These are phyloP conservation scores for Blastobasis adustella DNA, from an alignment of 2,888 invertebrate species.

Conservation along the genomic window DNA sequence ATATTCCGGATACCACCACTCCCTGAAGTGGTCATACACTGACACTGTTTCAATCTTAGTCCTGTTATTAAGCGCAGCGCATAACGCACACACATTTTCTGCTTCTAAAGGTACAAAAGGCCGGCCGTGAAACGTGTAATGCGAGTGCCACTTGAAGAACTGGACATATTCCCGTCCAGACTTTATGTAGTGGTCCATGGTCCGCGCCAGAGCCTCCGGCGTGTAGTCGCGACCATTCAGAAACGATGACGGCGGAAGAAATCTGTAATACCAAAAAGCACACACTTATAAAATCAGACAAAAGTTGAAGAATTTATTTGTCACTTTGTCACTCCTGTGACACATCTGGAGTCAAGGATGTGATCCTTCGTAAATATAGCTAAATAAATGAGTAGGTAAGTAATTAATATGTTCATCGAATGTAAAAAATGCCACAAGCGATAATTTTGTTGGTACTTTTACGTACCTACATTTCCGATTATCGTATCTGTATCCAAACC, in stretches of 20 bases:
- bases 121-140: slow-evolving; percentile 35
- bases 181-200: slow-evolving; percentile 32
- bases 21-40: slow-evolving; percentile 37
- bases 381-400: neutral
- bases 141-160: slow-evolving; percentile 44
- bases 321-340: neutral
- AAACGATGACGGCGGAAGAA: slow-evolving; percentile 56
- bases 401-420: too few relatives aligned
- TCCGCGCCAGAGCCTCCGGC: slow-evolving; percentile 29
- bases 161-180: slow-evolving; percentile 32
- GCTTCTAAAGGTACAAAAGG: too few relatives aligned
- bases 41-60: slow-evolving; percentile 19
- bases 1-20: slow-evolving; percentile 47
- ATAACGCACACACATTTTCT: slow-evolving; percentile 44
- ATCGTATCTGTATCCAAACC: too few relatives aligned
- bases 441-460: neutral
- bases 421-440: too few relatives aligned
- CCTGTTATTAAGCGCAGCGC: slow-evolving; percentile 39
- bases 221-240: slow-evolving; percentile 32
- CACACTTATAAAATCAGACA: neutral
- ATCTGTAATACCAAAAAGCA: slow-evolving; percentile 35
- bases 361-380: neutral
- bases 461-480: neutral
- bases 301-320: too few relatives aligned
- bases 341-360: neutral